Evolutionary conservation across 2,888 invertebrate species (phyloP).

Genomic region (Tetragonisca angustula): DNA sequence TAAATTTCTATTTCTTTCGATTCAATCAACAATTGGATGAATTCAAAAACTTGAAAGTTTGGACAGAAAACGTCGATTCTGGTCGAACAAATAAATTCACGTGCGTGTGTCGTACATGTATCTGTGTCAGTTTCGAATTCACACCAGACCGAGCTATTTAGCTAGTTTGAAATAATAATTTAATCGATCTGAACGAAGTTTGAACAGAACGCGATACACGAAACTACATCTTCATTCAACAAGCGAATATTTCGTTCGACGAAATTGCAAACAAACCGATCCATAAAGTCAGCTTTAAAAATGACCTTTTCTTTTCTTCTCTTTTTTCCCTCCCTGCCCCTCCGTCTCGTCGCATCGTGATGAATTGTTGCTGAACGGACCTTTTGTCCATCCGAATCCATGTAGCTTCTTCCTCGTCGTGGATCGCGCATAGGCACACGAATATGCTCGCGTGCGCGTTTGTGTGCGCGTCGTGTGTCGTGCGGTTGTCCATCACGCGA

Average conservation of each 20-base stretch:
- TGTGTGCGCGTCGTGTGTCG: constrained; percentile 27
- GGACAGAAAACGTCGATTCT: not conserved
- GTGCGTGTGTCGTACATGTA: too few species aligned
- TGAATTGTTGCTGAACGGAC: not conserved
- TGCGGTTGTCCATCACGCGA: constrained; percentile 44
- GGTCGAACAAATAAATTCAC: not conserved
- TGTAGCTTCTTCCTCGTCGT: constrained; percentile 9
- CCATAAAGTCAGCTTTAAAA: not conserved
- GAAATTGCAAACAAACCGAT: too few species aligned
- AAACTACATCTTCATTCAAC: too few species aligned
- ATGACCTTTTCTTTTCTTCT: not conserved
- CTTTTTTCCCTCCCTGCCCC: too few species aligned
- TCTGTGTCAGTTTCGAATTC: too few species aligned
- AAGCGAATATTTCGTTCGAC: too few species aligned
- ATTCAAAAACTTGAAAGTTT: not conserved
- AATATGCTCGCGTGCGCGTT: not conserved
- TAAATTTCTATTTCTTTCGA: not conserved
- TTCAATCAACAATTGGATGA: not conserved
- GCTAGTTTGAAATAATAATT: too few species aligned
- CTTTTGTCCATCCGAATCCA: not conserved
- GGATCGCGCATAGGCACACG: not conserved
- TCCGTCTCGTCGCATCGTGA: not conserved
- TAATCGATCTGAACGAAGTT: too few species aligned
- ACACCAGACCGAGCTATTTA: too few species aligned
- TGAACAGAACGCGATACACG: too few species aligned